Evolutionary conservation across 2,888 invertebrate genomes (phyloP), one percentile per base, ranked within the genome.

Genomic region (Melanophora roralis): DNA sequence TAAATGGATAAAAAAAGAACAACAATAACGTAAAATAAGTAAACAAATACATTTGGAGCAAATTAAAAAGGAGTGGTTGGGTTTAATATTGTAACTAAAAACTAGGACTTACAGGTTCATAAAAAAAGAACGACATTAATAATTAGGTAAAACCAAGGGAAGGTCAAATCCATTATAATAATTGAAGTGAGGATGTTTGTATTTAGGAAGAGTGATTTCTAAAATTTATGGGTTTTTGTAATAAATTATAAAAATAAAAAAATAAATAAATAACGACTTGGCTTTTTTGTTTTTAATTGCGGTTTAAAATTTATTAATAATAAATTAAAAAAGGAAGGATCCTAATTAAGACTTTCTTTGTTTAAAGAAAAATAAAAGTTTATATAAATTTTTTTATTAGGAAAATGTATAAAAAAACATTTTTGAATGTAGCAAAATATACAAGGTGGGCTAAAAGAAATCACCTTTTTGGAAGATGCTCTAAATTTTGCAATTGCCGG

Each of bases 41-140:
- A 45, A 45, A 45, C 19, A 11, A 19, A 16, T 19, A 19, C 7
- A 32, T 55, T 67, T 67, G 32, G n/a, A 19, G 40, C 27, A 38
- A 57, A 45, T 67, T 55, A 23, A 1, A 16, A 23, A 67, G 68
- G 68, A 68, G 68, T 68, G 68, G 68, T 47, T 45, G 21, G n/a
- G 27, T 43, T 47, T 36, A 11, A 21, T 19, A 21, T 32, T 27
- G 21, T n/a, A 12, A 62, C 34, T 45, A 27, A 59, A 60, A n/a
- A n/a, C n/a, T n/a, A n/a, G 27, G 14, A 60, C 27, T 45, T 43
- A 45, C 23, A 19, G 23, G 60, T 5, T 5, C 14, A 14, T 43
- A 7, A 36, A 40, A 40, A 40, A 6, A n/a, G 14, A 40, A 40
- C 14, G 40, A 40, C 40, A 40, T 5, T 45, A 45, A 19, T 45